Evolutionary conservation across 2,113 vertebrate species (phyloP), one percentile per base, ranked within the genome.

Genomic region (Rhombomys opimus): DNA sequence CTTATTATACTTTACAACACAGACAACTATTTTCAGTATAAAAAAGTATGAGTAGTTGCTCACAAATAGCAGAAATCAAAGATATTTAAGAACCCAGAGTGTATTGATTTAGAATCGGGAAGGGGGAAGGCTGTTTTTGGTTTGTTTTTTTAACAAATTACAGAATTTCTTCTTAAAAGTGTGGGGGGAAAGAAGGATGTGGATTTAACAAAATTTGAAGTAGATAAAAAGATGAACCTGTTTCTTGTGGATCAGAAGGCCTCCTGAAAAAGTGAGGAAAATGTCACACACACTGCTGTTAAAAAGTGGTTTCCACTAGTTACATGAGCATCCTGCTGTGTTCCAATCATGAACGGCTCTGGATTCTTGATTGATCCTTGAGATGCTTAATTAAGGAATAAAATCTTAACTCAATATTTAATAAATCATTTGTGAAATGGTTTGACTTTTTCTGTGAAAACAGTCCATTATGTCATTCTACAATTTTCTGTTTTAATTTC

Each of bases 391-490:
- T 87, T 92, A 93, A 63, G 59, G 17, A 87, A 72, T 68, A n/a
- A 84, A 80, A 89, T 59, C 32, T 63, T 92, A 87, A 59, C 32
- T 67, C 76, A 35, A 14, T 95, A 92, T 88, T 94, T 97, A 94
- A 52, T 22, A 82, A 82, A 76, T 76, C 10, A 27, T 89, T 86
- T 2, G 35, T 91, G 68, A 77, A 90, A 57, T 35, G 10, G 57
- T 70, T 82, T 63, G 41, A 72, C 14, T 90, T 92, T 75, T 86
- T 11, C 35, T 87, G 5, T 77, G 46, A 87, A 82, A 87, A 80
- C 61, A 73, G 80, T 82, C 46, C 1, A 87, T 59, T 70, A 92
- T 75, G 57, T 76, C 35, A 4, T 91, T 86, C 52, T 67, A 91
- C 2, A 50, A 12, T 46, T 73, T 72, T 84, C 50, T 41, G 41